Evolutionary conservation across 2,797 vertebrate species (phyloP).

Genomic region (Sebastolobus altivelis): DNA sequence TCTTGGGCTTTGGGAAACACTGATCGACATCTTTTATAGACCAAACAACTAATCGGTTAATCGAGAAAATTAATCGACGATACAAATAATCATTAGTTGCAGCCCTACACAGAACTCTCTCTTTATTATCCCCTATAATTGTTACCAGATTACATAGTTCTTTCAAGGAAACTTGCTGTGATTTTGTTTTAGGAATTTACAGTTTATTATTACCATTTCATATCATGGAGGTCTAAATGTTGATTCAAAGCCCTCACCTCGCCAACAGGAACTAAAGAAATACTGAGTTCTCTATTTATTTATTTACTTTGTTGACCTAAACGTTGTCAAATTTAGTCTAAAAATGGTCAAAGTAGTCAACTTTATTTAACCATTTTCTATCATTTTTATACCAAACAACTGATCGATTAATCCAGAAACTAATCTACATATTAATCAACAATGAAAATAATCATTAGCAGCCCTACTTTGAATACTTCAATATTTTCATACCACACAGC

Average conservation of each 20-base stretch:
- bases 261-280: background rate
- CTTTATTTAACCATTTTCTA: too few relatives aligned
- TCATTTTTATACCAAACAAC: too few relatives aligned
- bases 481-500: background rate
- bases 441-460: too few relatives aligned
- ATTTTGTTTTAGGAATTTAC: background rate
- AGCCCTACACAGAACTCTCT: background rate
- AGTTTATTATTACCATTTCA: background rate
- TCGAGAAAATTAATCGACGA: too few relatives aligned
- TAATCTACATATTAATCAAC: too few relatives aligned
- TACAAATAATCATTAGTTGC: too few relatives aligned
- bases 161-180: background rate
- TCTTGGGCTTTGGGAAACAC: too few relatives aligned
- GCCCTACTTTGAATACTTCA: too few relatives aligned
- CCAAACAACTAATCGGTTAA: too few relatives aligned
- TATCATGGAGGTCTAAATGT: background rate
- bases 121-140: background rate
- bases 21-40: too few relatives aligned
- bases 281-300: background rate
- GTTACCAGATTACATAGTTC: background rate
- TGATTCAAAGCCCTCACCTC: background rate
- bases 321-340: background rate
- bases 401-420: too few relatives aligned
- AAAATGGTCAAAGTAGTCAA: too few relatives aligned
- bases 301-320: background rate